Conservation (phyloP, 2,797 vertebrate species). For the Tadarida brasiliensis region DNA sequence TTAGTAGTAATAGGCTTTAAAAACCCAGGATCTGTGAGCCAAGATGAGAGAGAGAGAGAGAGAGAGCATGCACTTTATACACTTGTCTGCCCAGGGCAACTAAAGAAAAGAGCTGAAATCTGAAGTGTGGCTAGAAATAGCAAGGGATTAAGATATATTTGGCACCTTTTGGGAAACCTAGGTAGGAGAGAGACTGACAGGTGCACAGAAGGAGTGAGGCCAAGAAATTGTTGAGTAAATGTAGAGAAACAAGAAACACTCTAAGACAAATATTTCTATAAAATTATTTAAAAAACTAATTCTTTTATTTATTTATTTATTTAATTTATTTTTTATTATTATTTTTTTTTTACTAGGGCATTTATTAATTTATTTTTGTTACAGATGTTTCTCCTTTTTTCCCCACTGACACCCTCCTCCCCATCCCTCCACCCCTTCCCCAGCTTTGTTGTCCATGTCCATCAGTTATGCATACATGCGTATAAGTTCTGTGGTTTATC, state of each 20-base stretch:
- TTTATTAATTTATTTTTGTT: too few relatives aligned
- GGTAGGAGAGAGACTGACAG: background rate
- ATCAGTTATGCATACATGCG: too few relatives aligned
- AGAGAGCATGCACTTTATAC: background rate
- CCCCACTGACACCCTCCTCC: too few relatives aligned
- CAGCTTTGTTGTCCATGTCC: too few relatives aligned
- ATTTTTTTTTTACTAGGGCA: too few relatives aligned
- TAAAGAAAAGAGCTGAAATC: background rate
- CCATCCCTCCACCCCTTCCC: too few relatives aligned
- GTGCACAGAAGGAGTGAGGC: background rate
- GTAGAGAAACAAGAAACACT: background rate
- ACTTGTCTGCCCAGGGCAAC: background rate
- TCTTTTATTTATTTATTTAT: too few relatives aligned
- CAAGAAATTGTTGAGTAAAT: background rate
- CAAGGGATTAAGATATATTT: background rate
- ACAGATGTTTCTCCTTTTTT: too few relatives aligned
- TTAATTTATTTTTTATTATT: too few relatives aligned
- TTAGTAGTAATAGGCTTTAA: background rate
- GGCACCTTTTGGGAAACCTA: background rate
- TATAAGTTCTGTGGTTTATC: too few relatives aligned
- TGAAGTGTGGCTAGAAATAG: constrained; percentile 29
- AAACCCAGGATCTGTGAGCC: background rate
- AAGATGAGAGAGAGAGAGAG: background rate
- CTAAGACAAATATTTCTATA: background rate
- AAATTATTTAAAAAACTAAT: background rate